phyloP scores from a whole-genome alignment of 2,888 invertebrate species.

The Meteorus colon region DNA sequence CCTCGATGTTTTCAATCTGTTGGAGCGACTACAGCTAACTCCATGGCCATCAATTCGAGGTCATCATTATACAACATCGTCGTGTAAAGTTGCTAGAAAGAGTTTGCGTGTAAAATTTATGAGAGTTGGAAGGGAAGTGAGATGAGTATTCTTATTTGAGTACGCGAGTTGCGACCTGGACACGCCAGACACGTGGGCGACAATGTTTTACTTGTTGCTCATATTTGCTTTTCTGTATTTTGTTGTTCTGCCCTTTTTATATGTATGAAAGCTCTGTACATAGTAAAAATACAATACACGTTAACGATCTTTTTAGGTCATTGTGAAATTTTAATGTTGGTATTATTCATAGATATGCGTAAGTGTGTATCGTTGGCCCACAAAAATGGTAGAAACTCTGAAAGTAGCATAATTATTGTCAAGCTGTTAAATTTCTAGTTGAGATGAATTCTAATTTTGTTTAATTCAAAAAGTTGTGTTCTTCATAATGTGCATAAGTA shows the following conservation, averaged over 20 bases:
- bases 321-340: neutral
- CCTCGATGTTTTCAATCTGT: slow-evolving; percentile 19
- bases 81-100: neutral
- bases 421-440: no score
- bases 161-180: neutral
- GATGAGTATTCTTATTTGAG: neutral
- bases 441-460: no score
- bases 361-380: neutral
- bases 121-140: neutral
- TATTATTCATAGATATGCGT: neutral
- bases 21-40: neutral
- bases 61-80: neutral
- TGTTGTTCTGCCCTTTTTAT: neutral
- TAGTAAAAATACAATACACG: neutral
- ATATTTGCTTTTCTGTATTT: neutral
- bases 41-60: slow-evolving; percentile 11
- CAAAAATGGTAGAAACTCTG: no score
- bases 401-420: no score
- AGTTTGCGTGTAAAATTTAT: slow-evolving; percentile 10
- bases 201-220: neutral
- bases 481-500: no score
- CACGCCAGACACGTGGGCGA: slow-evolving; percentile 35
- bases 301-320: neutral
- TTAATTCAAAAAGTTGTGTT: neutral
- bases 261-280: neutral